These are phyloP conservation scores for Lasioglossum lativentre DNA, from an alignment of 2,888 invertebrate genomes.

Conservation along the genomic window DNA sequence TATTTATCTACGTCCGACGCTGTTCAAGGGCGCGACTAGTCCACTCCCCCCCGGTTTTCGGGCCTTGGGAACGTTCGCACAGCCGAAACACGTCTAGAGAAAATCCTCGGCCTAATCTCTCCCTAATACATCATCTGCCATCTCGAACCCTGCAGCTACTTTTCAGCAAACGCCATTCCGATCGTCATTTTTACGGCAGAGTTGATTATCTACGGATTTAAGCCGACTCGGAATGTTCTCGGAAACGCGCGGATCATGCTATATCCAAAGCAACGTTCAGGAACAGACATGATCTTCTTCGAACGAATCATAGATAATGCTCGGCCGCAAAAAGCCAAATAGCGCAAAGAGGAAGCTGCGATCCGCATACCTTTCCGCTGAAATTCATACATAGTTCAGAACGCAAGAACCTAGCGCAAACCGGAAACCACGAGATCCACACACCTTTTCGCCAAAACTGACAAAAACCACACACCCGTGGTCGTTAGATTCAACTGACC, in stretches of 20 bases:
- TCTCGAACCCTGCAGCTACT: neutral
- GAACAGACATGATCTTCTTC: too few species aligned
- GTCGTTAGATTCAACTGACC: neutral
- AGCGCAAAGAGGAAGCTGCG: neutral
- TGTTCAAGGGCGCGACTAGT: conserved; percentile 60
- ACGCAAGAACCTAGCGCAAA: neutral
- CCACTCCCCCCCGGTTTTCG: conserved; percentile 30
- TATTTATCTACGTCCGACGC: conserved; percentile 67
- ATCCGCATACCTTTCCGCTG: conserved; percentile 2
- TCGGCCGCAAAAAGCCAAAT: neutral
- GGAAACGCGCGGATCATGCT: neutral
- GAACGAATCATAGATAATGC: neutral
- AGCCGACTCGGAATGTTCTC: too few species aligned
- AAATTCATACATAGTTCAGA: neutral
- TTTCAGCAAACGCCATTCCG: neutral
- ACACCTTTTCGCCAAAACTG: neutral
- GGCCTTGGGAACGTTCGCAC: conserved; percentile 16
- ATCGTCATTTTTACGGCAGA: neutral
- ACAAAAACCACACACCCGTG: neutral
- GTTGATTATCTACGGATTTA: neutral
- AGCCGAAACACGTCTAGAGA: neutral
- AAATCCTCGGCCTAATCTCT: neutral
- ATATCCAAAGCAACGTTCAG: too few species aligned
- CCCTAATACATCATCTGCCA: neutral
- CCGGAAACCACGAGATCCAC: neutral